Percentiles rank a stretch among this genome's conserved stretches.
Conservation (phyloP, 2,888 invertebrate species). For the Drosophila imparisetae region DNA sequence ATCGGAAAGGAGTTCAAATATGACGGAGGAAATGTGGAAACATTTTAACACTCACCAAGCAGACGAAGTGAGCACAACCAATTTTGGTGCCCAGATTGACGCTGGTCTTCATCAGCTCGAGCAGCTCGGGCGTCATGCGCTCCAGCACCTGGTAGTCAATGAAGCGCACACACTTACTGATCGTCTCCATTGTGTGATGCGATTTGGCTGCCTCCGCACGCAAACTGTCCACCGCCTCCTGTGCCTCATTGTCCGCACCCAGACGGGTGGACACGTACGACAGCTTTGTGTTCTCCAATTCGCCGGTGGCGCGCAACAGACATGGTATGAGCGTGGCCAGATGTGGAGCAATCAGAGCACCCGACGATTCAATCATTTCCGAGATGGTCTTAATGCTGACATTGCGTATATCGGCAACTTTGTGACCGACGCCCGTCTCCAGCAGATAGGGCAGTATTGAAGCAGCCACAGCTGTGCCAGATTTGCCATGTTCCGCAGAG, state of each 20-base stretch:
- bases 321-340: conserved; percentile 92
- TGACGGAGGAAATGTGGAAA: not conserved
- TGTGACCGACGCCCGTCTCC: conserved; percentile 91
- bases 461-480: conserved; percentile 89
- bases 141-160: conserved; percentile 91
- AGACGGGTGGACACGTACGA: conserved; percentile 92
- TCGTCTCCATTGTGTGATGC: conserved; percentile 95
- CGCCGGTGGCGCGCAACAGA: conserved; percentile 93
- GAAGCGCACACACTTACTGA: conserved; percentile 90
- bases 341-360: conserved; percentile 92
- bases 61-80: conserved; percentile 91
- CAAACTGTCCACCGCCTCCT: conserved; percentile 91
- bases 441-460: conserved; percentile 92
- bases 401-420: conserved; percentile 91
- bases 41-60: conserved; percentile 86
- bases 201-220: conserved; percentile 92
- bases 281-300: conserved; percentile 92
- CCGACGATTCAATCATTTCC: conserved; percentile 93
- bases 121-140: conserved; percentile 91
- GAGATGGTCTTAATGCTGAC: conserved; percentile 94
- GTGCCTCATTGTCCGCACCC: conserved; percentile 88
- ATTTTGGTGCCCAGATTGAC: conserved; percentile 94
- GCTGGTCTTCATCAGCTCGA: conserved; percentile 92
- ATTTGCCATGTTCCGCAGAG: conserved; percentile 88
- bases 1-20: not conserved